Evolutionary conservation across 1,140 invertebrate species (phyloP), one percentile per base, ranked within the genome.

Genomic region (Propsilocerus akamusi): DNA sequence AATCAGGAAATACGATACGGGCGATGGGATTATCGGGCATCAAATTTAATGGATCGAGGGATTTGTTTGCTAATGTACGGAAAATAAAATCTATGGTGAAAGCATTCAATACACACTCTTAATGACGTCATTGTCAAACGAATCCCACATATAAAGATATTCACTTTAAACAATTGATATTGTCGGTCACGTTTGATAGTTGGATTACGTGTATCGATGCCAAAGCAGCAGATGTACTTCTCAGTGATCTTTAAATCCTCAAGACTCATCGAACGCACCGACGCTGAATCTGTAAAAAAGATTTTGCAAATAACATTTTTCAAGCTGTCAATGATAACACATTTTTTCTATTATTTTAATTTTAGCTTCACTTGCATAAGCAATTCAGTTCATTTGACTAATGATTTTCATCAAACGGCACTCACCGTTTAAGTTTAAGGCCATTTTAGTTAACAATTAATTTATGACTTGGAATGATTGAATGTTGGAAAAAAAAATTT

Each of bases 181-280:
- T 41, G 34, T 41, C 34, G 34, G 34, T 41, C 34, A 41, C 34
- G 34, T 41, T 41, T 41, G 17, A 41, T 17, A 17, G 34, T 41
- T 41, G 34, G 34, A 41, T 41, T 41, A 41, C 14, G 34, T 41
- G 34, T 20, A 41, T 41, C 34, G 34, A 41, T 41, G 17, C 34
- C 34, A 20, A 14, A 41, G 34, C 34, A 41, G 22, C 14, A 41
- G 34, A 2, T 41, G 34, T 14, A 41, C 34, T 41, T 41, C 34
- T 41, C 34, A 20, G 4, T 41, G 17, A 41, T 41, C 34, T 41
- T 41, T 5, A 41, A 20, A 41, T 41, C 34, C 17, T 41, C 34
- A 6, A 41, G 34, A 41, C 34, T 41, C 17, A 20, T 41, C 17
- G 34, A 41, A 41, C 14, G 17, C 10, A 41, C 14, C 17, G 34